Conservation (phyloP, 2,888 invertebrate species). For the Cylloceria caligata region DNA sequence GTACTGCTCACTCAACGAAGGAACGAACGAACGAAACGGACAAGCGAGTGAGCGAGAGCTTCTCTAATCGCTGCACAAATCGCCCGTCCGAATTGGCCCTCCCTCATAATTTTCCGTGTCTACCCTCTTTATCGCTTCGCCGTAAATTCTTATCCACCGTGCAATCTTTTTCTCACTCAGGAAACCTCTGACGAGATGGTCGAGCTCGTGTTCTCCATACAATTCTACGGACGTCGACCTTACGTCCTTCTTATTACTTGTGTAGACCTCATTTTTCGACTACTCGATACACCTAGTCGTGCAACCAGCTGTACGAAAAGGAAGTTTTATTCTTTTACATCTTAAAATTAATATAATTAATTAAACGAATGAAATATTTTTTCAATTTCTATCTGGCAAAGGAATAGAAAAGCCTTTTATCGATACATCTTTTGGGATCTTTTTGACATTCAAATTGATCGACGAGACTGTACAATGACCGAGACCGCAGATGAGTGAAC, state of each 20-base stretch:
- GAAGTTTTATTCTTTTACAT: not conserved
- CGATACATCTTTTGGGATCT: not conserved
- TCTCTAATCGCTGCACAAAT: conserved; percentile 75
- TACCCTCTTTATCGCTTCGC: conserved; percentile 65
- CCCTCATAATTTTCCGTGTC: conserved; percentile 71
- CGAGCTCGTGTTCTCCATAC: not conserved
- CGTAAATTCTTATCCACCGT: conserved; percentile 68
- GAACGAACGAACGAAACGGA: conserved; percentile 14
- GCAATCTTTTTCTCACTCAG: conserved; percentile 66
- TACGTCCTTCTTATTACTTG: conserved; percentile 4
- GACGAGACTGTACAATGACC: not conserved
- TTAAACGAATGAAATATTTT: too few species aligned
- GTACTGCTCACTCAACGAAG: conserved; percentile 55
- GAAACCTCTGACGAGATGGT: conserved; percentile 56
- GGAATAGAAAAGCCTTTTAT: not conserved
- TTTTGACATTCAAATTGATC: not conserved
- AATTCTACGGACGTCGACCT: conserved; percentile 34
- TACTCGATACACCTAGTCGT: not conserved
- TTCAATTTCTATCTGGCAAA: not conserved
- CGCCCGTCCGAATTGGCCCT: conserved; percentile 75
- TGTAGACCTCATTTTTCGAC: conserved; percentile 29
- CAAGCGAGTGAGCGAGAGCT: conserved; percentile 44
- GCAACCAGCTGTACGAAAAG: not conserved
- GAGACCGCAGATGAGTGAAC: too few species aligned
- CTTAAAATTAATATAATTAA: too few species aligned